Conservation (phyloP, 2,113 vertebrate genomes). For the Vulpes lagopus region DNA sequence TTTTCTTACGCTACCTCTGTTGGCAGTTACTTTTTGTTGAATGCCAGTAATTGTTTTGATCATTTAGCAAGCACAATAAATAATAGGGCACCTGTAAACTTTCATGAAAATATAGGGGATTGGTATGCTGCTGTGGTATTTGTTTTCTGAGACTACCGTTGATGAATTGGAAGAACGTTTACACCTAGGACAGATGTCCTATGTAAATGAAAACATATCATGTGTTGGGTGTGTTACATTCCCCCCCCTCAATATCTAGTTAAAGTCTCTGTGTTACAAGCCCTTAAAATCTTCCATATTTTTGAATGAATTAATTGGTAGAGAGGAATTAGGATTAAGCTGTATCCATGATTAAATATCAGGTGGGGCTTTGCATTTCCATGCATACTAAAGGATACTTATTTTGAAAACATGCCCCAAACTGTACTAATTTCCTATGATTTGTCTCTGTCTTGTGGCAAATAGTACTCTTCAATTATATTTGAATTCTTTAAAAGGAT, state of each 20-base stretch:
- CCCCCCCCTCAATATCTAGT: not conserved
- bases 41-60: conserved; percentile 6
- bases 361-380: not conserved
- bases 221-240: not conserved
- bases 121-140: not conserved
- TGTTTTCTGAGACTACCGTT: not conserved
- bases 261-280: not conserved
- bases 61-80: not conserved
- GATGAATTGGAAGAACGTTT: not conserved
- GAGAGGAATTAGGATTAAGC: not conserved
- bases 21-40: conserved; percentile 10
- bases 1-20: not conserved
- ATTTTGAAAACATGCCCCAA: not conserved
- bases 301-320: conserved; percentile 2
- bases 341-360: not conserved
- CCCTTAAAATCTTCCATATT: not conserved
- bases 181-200: not conserved
- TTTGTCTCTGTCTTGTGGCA: not conserved
- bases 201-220: not conserved
- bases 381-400: not conserved
- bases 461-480: not conserved
- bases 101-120: not conserved
- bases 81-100: not conserved
- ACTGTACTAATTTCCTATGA: not conserved
- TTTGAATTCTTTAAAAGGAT: conserved; percentile 13